These are phyloP conservation scores for Cynocephalus volans DNA, from an alignment of 2,113 vertebrate species.

Conservation along the genomic window DNA sequence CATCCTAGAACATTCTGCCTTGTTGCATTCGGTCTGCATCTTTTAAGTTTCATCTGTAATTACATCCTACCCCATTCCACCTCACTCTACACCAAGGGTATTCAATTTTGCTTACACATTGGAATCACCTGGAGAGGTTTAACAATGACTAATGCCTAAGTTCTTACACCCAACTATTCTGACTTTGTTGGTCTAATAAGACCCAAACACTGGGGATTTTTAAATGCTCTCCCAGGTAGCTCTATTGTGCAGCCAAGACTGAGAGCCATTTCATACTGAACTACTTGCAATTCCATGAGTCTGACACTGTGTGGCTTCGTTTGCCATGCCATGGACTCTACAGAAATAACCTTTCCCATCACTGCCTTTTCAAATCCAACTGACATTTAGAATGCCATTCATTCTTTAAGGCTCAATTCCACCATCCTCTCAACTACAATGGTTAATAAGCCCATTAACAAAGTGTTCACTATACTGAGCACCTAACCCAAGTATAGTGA, in stretches of 20 bases:
- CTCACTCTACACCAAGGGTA: not conserved
- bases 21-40: not conserved
- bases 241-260: not conserved
- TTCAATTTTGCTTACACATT: constrained; percentile 21
- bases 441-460: not conserved
- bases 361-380: constrained; percentile 13
- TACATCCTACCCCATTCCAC: not conserved
- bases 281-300: not conserved
- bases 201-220: not conserved
- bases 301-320: not conserved
- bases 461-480: not conserved
- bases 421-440: not conserved
- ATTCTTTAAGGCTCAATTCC: constrained; percentile 13
- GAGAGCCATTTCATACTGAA: not conserved
- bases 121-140: not conserved
- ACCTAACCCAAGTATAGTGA: not conserved
- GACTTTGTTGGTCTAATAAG: constrained; percentile 24
- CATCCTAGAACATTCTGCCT: not conserved
- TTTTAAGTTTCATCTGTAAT: not conserved
- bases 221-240: not conserved
- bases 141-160: not conserved
- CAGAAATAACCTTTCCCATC: not conserved
- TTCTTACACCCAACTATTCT: not conserved
- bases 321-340: not conserved
- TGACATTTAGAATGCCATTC: constrained; percentile 26